Percentiles rank a stretch among this genome's conserved stretches.
phyloP scores from a whole-genome alignment of 2,113 vertebrate genomes.

The Meriones unguiculatus region DNA sequence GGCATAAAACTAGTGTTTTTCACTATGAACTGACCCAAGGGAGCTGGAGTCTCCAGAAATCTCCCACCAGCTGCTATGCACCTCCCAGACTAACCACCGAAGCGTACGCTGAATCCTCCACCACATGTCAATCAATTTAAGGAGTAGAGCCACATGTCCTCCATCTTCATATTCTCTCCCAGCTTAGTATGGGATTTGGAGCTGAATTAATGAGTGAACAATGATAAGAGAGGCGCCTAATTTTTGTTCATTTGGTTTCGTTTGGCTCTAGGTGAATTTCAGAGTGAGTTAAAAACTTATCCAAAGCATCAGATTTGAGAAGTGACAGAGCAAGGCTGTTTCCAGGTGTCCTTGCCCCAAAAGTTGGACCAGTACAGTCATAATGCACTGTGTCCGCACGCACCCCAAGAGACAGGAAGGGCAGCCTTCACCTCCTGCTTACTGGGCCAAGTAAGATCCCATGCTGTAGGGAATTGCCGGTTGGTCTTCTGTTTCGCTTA shows the following conservation, averaged over 20 bases:
- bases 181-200: not conserved
- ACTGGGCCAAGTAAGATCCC: not conserved
- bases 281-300: not conserved
- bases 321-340: not conserved
- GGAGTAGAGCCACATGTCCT: not conserved
- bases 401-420: not conserved
- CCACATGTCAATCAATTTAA: not conserved
- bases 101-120: not conserved
- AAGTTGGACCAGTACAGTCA: not conserved
- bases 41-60: not conserved
- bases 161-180: not conserved
- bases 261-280: not conserved
- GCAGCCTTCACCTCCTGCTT: not conserved
- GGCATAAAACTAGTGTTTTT: not conserved
- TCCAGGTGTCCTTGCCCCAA: not conserved
- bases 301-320: not conserved
- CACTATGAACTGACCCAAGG: not conserved
- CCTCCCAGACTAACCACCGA: not conserved
- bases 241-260: not conserved
- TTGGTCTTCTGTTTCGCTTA: not conserved
- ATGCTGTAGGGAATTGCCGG: not conserved
- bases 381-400: not conserved
- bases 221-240: not conserved
- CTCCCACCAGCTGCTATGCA: too few relatives aligned
- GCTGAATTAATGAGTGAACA: not conserved